Evolutionary conservation across 2,888 invertebrate species (phyloP), one percentile per base, ranked within the genome.

Genomic region (Norana najaformis): DNA sequence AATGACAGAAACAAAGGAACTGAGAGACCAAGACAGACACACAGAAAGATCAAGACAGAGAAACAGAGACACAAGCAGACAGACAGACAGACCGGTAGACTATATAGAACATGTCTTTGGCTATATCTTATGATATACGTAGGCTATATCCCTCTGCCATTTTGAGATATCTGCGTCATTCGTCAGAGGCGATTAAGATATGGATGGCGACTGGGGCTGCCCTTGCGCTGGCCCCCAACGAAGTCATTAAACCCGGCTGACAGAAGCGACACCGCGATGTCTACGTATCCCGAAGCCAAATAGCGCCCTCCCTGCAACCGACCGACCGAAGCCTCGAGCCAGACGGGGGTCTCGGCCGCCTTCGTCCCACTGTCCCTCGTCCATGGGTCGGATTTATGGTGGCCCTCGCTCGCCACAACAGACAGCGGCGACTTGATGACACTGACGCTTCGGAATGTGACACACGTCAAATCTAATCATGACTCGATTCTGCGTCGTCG

Each of bases 401-500:
- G 69, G 69, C n/a, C 5, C 36, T 85, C 36, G 36, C 4, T 36
- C 85, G 13, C 11, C 36, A 30, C 85, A 36, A 36, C 23, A 36
- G 85, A 37, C 85, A 23, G 20, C 85, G 85, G 85, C 8, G 85
- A 85, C 85, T 85, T 85, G 85, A 85, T 36, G 83, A 35, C 36
- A 1, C 69, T n/a, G 85, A 36, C 23, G 85, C 37, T 37, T 3
- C 85, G 85, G 85, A 85, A 85, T 36, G 85, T 85, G 85, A 85
- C 85, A 85, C 85, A 85, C 85, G 85, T 85, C 85, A 85, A 85
- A 37, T 85, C 85, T 37, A 36, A 85, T 85, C 85, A 85, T 35
- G 36, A 0, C 85, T 36, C 34, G 5, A 37, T 85, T 36, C 85
- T 23, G 37, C 13, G 11, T 30, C n/a, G 69, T n/a, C 1, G 69